Evolutionary conservation across 2,888 invertebrate species (phyloP), one percentile per base, ranked within the genome.

Genomic region (Pterobdella sp.): DNA sequence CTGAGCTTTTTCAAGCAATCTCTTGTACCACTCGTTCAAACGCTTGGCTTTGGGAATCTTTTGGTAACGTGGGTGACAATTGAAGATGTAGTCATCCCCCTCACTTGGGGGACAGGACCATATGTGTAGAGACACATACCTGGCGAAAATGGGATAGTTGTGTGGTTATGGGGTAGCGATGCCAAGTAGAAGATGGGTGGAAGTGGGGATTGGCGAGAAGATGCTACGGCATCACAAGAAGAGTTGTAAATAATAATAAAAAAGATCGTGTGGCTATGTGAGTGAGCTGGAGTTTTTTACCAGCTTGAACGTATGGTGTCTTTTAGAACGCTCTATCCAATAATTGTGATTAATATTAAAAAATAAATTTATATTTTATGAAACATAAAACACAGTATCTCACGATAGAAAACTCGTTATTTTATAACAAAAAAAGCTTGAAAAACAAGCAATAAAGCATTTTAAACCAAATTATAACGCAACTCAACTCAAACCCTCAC

Each of bases 41-140:
- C 97, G 88, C 86, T 98, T 99, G 74, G 97, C 97, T 86, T 98
- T 99, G 68, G 98, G 98, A 85, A 98, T 98, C 86, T 95, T 97
- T 86, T 98, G 98, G 86, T 98, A 97, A 75, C 90, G 89, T 75
- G 98, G 98, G 88, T 98, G 98, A 86, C 97, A 98, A 87, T 99
- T 98, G 87, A 98, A 98, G 81, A 99, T 98, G 85, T 99, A 99
- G 86, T 99, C 98, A 84, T 99, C 98, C 72, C 98, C 98, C 87
- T 98, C 97, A 63, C 95, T 95, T 0, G 98, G 98, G 75, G 98
- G 98, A 86, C 98, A 98, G n/a, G 98, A 97, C 98, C 98, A 99
- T 80, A 98, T 99, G 83, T 99, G 98, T 75, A 97, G 98, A 95
- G 96, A 95, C n/a, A 95, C 94, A 84, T 95, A 97, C 42, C 87